Conservation (phyloP, 2,113 vertebrate species). For the Erythrocebus patas region DNA sequence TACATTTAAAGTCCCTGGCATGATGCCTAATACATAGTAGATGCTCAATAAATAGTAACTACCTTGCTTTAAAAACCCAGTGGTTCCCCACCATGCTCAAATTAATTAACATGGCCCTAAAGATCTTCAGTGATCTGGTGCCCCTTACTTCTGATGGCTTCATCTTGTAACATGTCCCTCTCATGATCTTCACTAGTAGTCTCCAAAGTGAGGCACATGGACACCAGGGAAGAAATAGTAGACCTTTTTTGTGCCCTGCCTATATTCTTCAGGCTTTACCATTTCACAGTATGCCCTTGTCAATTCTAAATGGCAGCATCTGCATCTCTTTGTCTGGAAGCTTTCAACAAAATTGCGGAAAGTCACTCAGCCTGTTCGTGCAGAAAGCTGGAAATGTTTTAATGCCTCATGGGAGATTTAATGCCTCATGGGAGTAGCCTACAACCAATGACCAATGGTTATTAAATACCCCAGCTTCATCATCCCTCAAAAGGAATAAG, state of each 20-base stretch:
- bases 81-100: background rate
- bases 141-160: background rate
- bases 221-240: background rate
- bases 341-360: constrained; percentile 23
- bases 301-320: background rate
- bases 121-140: background rate
- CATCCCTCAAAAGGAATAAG: background rate
- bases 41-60: constrained; percentile 1
- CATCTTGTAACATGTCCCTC: background rate
- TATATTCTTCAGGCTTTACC: background rate
- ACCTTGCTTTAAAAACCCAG: background rate
- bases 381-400: constrained; percentile 7
- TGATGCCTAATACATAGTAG: background rate
- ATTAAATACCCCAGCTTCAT: background rate
- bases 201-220: background rate
- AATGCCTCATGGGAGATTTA: background rate
- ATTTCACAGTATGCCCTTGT: background rate
- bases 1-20: constrained; percentile 19
- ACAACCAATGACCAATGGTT: background rate
- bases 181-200: background rate
- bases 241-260: background rate
- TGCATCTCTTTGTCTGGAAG: background rate
- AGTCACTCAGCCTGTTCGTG: background rate
- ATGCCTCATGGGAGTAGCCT: background rate
- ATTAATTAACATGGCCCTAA: background rate